phyloP scores from a whole-genome alignment of 2,888 invertebrate species.

The Pollenia labialis region DNA sequence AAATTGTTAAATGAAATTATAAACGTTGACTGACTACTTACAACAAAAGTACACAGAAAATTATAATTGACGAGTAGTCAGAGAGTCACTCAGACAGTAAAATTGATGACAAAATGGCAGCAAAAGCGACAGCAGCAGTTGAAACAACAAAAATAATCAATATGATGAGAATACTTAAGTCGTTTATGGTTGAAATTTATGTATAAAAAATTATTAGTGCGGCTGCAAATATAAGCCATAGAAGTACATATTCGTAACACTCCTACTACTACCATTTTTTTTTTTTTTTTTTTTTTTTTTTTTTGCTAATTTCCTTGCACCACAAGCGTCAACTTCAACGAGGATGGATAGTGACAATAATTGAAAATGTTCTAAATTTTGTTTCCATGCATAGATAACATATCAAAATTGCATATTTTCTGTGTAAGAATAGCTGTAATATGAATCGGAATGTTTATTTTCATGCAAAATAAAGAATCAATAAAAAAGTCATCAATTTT shows the following conservation, averaged over 20 bases:
- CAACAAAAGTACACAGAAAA: constrained; percentile 27
- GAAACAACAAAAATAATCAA: constrained; percentile 28
- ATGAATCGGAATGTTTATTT: too few relatives aligned
- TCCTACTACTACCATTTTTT: background rate
- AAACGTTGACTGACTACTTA: constrained; percentile 43
- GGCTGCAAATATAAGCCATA: background rate
- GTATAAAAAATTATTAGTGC: constrained; percentile 48
- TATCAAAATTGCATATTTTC: too few relatives aligned
- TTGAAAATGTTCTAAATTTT: too few relatives aligned
- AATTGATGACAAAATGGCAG: background rate
- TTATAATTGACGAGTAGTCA: background rate
- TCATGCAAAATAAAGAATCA: too few relatives aligned
- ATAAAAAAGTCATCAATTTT: too few relatives aligned
- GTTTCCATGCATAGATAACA: too few relatives aligned
- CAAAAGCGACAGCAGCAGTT: background rate
- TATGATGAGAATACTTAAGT: constrained; percentile 68
- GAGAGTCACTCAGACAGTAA: background rate
- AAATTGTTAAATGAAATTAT: constrained; percentile 25
- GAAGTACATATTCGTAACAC: too few relatives aligned
- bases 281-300: too few relatives aligned
- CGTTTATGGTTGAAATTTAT: constrained; percentile 72
- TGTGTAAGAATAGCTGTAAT: too few relatives aligned
- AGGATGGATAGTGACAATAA: too few relatives aligned
- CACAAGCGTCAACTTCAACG: too few relatives aligned
- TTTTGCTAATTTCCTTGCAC: too few relatives aligned